Conservation (phyloP, 2,113 vertebrate species). For the Nycticorax nycticorax region DNA sequence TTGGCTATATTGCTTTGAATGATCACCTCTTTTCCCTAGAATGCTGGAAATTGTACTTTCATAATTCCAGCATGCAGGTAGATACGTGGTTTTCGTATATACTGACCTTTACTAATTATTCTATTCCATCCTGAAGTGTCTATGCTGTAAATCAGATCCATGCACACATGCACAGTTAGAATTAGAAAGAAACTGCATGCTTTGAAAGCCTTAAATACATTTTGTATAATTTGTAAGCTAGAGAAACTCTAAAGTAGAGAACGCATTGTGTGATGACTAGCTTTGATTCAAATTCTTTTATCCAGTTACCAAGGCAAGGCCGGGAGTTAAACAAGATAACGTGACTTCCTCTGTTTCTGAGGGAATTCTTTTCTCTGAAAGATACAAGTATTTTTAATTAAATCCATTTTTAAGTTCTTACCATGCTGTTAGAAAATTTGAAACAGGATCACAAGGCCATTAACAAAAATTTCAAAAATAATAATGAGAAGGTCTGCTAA, state of each 20-base stretch:
- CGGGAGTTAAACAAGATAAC: not conserved
- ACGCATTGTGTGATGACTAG: not conserved
- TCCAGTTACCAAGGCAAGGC: not conserved
- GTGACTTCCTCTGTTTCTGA: not conserved
- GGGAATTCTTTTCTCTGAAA: not conserved
- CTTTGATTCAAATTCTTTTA: slow-evolving; percentile 2
- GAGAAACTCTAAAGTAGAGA: not conserved
- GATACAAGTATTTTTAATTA: not conserved
- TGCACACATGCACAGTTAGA: not conserved
- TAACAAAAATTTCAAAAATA: not conserved
- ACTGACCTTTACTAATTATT: not conserved
- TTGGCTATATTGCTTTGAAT: not conserved
- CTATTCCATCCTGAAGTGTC: not conserved
- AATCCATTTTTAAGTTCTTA: not conserved
- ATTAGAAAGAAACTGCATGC: not conserved
- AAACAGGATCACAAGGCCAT: not conserved
- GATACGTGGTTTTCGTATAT: not conserved
- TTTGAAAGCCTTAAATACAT: not conserved
- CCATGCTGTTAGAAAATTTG: not conserved
- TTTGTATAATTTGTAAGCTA: not conserved
- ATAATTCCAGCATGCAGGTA: not conserved
- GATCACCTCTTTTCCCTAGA: slow-evolving; percentile 1
- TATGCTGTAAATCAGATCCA: not conserved
- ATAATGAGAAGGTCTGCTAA: not conserved
- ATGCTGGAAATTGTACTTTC: not conserved